Base-by-base conservation (phyloP, 2,797 vertebrate species). In the Mallotus villosus region DNA sequence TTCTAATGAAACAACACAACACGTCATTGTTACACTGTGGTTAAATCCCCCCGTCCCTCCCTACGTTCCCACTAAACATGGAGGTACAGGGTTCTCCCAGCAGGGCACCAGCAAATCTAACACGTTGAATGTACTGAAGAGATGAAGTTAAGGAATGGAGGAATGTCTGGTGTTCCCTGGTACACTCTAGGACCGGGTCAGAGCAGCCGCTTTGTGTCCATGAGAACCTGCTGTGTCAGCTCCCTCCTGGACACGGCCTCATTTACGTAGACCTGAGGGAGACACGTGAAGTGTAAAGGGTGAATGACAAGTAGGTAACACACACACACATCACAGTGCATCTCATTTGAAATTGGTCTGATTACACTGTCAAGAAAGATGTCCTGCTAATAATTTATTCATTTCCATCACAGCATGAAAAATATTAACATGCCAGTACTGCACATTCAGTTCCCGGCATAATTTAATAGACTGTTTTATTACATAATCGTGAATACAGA, bases 221-320 rank as follows among this genome's bases (percentile, higher is more conserved):
- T 79, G 83, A 81, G 80, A 90, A 85, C 75, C 76, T 74, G 79
- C 76, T 74, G 77, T 67, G 77, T 87, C 87, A 77, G 78, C 57
- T 63, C n/a, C 76, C 55, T 11, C 62, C 73, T 73, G 71, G 70
- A 81, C 55, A 46, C 25, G 25, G 64, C 76, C 73, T 79, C 91
- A 94, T 88, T 93, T 94, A 94, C 89, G 92, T 90, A 93, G 93
- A 94, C 93, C 93, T 94, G 83, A 19, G 84, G 74, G 74, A 76
- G 66, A 80, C 8, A 87, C 34, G 81, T 25, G 84, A 25, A 84
- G 24, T 74, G 34, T 68, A 69, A 29, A 69, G 61, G 51, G 67
- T 87, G 79, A 85, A 7, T 16, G 25, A 29, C 17, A 27, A n/a
- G 32, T 58, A 7, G 58, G 24, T 12, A 12, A 59, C 41, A 70